These are phyloP conservation scores for Monochamus alternatus DNA, from an alignment of 2,888 invertebrate genomes.

Conservation along the genomic window DNA sequence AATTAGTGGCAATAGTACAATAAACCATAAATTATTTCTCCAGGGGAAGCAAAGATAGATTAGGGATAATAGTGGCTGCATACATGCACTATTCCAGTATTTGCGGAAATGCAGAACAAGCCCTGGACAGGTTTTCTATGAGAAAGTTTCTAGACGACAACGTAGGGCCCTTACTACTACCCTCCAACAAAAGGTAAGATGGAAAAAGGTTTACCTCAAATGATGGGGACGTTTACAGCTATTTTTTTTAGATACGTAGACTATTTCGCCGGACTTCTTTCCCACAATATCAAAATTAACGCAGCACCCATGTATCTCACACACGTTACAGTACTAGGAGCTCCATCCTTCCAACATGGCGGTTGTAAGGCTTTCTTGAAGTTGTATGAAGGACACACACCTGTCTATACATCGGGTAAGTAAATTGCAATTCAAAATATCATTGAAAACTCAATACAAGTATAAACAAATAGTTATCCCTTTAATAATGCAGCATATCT, in stretches of 20 bases:
- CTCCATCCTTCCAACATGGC: conserved; percentile 80
- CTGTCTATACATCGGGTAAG: conserved; percentile 88
- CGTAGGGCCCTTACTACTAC: conserved; percentile 80
- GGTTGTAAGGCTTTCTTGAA: conserved; percentile 85
- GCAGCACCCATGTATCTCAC: conserved; percentile 89
- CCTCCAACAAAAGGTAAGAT: conserved; percentile 82
- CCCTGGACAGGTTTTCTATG: conserved; percentile 95
- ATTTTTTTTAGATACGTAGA: conserved; percentile 84
- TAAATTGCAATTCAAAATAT: background rate
- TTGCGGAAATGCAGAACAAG: conserved; percentile 87
- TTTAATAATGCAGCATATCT: no score
- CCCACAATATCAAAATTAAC: conserved; percentile 91
- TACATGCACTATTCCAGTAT: conserved; percentile 96
- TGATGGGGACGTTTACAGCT: background rate
- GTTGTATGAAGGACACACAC: conserved; percentile 92
- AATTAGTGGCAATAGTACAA: background rate
- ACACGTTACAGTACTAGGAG: conserved; percentile 88
- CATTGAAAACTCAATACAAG: no score
- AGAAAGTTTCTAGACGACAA: conserved; percentile 90
- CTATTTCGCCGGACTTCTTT: conserved; percentile 92
- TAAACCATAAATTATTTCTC: conserved; percentile 52
- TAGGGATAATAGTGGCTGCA: conserved; percentile 91
- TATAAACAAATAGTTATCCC: no score
- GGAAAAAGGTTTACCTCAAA: conserved; percentile 15
- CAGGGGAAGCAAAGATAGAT: conserved; percentile 88